Conservation (phyloP, 2,113 vertebrate genomes). For the Genyomyrus donnyi region DNA sequence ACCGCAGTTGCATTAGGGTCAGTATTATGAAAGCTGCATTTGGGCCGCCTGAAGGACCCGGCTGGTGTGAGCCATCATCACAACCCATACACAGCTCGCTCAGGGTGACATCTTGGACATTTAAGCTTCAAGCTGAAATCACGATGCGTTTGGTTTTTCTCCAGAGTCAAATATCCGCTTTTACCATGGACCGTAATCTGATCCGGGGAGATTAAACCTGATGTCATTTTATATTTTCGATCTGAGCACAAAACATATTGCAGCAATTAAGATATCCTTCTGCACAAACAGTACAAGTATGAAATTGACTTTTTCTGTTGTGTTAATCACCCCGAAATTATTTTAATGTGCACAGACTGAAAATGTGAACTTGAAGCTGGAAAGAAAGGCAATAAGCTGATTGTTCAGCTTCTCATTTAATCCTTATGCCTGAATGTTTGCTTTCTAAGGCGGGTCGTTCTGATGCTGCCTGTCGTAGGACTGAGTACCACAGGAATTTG, state of each 20-base stretch:
- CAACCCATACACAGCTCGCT: neutral
- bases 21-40: neutral
- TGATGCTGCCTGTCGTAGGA: neutral
- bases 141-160: neutral
- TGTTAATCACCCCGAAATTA: neutral
- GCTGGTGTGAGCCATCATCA: neutral
- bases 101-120: neutral
- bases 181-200: neutral
- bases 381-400: neutral
- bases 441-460: neutral
- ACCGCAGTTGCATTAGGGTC: neutral
- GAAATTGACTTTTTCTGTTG: neutral
- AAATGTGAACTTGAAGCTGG: neutral
- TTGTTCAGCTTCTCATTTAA: neutral
- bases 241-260: neutral
- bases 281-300: neutral
- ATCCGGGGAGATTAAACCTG: neutral
- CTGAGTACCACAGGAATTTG: constrained; percentile 33
- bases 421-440: neutral
- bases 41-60: neutral
- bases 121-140: neutral
- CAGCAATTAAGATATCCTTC: neutral
- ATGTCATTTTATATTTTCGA: neutral
- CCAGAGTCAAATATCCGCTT: neutral
- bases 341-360: neutral